Conservation (phyloP, 37 sponge, comb jelly and placozoan species). For the Chondrosia reniformis region DNA sequence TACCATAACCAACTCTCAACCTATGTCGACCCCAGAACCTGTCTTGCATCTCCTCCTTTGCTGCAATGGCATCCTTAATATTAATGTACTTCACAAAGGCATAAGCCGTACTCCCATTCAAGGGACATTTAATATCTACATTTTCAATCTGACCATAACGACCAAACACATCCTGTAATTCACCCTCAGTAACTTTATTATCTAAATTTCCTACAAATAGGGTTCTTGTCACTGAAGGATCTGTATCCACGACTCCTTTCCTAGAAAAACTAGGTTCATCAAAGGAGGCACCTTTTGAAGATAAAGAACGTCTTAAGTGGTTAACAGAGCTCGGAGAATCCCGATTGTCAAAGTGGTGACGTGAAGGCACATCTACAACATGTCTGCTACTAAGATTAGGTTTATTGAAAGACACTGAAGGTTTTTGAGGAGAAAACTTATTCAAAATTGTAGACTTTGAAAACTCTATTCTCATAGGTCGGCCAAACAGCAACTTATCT, state of each 20-base stretch:
- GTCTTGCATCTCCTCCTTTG: conserved; percentile 90
- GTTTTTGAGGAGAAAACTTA: background rate
- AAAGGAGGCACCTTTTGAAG: too few species aligned
- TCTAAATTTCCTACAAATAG: conserved; percentile 94
- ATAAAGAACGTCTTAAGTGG: too few species aligned
- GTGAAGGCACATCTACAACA: background rate
- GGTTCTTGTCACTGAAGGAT: conserved; percentile 86
- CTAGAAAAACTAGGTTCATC: background rate
- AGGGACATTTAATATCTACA: conserved; percentile 81
- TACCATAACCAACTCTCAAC: conserved; percentile 87
- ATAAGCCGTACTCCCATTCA: conserved; percentile 57
- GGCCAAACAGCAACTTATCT: conserved; percentile 28
- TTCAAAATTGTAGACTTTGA: conserved; percentile 52
- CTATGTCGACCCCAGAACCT: conserved; percentile 62
- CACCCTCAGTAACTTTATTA: conserved; percentile 68
- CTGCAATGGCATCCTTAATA: conserved; percentile 84
- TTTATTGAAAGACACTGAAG: background rate
- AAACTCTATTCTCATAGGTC: conserved; percentile 60
- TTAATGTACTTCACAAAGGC: conserved; percentile 89
- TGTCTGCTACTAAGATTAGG: background rate
- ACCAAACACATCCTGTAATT: conserved; percentile 77
- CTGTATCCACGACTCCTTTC: conserved; percentile 30
- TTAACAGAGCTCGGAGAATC: background rate
- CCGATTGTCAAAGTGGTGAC: background rate
- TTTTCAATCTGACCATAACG: conserved; percentile 82